These are phyloP conservation scores for Tragelaphus strepsiceros DNA, from an alignment of 2,113 vertebrate genomes.

Conservation along the genomic window DNA sequence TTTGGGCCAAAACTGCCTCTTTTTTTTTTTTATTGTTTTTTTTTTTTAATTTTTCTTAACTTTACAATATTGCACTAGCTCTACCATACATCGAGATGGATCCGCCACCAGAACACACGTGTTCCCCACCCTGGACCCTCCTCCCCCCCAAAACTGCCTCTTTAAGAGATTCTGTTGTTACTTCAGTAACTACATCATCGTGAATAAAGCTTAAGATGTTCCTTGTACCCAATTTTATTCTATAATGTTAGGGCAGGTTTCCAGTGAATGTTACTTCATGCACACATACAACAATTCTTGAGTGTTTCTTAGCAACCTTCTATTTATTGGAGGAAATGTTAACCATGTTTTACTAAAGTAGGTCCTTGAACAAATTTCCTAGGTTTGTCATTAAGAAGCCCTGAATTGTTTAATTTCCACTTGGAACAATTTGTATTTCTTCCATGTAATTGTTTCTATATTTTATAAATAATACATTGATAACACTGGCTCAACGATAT, in stretches of 20 bases:
- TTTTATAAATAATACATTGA: neutral
- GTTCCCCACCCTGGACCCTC: too few species aligned
- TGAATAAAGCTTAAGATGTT: neutral
- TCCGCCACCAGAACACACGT: too few species aligned
- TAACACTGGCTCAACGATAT: neutral
- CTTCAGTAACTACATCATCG: neutral
- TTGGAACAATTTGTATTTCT: neutral
- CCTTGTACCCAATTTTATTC: neutral
- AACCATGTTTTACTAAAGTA: neutral
- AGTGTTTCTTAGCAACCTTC: neutral
- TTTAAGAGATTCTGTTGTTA: neutral
- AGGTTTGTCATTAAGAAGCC: neutral
- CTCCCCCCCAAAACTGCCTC: neutral
- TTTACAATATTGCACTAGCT: too few species aligned
- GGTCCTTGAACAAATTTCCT: neutral
- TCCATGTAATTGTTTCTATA: neutral
- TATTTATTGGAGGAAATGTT: neutral
- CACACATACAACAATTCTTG: neutral
- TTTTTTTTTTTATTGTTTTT: too few species aligned
- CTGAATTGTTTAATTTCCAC: neutral
- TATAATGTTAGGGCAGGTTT: neutral
- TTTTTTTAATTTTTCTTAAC: too few species aligned
- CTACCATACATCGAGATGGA: too few species aligned
- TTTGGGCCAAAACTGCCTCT: neutral
- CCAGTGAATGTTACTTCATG: neutral